Percentiles rank a stretch among this genome's conserved stretches.
Evolutionary conservation across 1,140 invertebrate species (phyloP).

Genomic region (Danaus plexippus): DNA sequence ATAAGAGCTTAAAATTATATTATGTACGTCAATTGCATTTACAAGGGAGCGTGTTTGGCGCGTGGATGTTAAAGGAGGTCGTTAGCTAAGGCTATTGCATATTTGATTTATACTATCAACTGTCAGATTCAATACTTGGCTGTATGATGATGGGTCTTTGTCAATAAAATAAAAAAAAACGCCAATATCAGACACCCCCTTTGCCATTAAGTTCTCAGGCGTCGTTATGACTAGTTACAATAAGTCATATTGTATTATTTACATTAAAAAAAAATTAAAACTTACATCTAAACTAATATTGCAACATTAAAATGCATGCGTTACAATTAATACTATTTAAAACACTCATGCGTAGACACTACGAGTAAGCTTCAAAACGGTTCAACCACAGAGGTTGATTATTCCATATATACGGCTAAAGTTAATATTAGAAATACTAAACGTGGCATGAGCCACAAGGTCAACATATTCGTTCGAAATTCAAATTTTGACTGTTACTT

Average conservation of each 20-base stretch:
- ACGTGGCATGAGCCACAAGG: constrained; percentile 10
- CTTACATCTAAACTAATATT: constrained; percentile 10
- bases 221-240: constrained; percentile 18
- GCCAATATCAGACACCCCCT: not conserved
- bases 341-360: constrained; percentile 7
- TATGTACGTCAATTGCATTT: constrained; percentile 15
- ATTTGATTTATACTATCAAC: not conserved
- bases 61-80: too few species aligned
- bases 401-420: constrained; percentile 8
- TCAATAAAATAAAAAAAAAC: not conserved
- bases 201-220: constrained; percentile 7
- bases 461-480: constrained; percentile 5
- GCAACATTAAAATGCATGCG: constrained; percentile 17
- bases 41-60: not conserved
- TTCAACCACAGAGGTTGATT: constrained; percentile 6
- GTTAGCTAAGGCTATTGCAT: not conserved
- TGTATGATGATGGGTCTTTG: not conserved
- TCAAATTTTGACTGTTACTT: constrained; percentile 2
- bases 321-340: constrained; percentile 14
- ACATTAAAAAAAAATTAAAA: constrained; percentile 1
- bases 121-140: too few species aligned
- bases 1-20: constrained; percentile 15
- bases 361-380: constrained; percentile 14
- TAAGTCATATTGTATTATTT: not conserved
- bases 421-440: constrained; percentile 6